Base-by-base conservation (phyloP, 2,113 vertebrate genomes). In the Sitta europaea region DNA sequence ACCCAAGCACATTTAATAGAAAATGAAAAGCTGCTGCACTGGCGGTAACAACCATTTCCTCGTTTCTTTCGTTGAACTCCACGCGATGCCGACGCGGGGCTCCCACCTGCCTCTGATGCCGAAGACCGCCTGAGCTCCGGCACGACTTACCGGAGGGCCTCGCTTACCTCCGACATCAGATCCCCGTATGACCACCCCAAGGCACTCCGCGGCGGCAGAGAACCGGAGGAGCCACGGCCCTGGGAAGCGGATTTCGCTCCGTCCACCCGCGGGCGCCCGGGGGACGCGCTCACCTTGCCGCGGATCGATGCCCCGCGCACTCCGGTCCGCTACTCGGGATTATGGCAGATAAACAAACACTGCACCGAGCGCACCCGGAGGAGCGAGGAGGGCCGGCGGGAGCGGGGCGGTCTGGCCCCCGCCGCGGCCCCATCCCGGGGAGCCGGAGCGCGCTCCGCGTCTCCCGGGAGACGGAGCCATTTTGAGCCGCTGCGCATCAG, bases 401-500 rank as follows among this genome's bases (percentile, higher is more conserved):
- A 19, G 57, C 16, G 35, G 36, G 58, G 88, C 79, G 20, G 8
- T 10, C 51, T 2, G 38, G 7, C 13, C 14, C 66, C 55, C 47
- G 28, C 45, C 45, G 47, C 86, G 8, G 31, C 8, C 33, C 23
- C 51, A 15, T n/a, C 40, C 62, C 53, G 27, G 45, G 29, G 38
- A 24, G 25, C 55, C 45, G 53, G 74, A 11, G 45, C 50, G 66
- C 89, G n/a, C 90, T 36, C 73, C 92, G 36, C 92, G 66, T 94
- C 74, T 82, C 92, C 90, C 58, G 50, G 86, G 94, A 83, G 85
- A 95, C 89, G 95, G 95, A 92, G 94, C 97, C 97, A 97, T 96
- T 94, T 97, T 97, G 97, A 94, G 84, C 55, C 92, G 92, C 88
- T 63, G 96, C 70, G 45, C 88, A 76, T 59, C 93, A 15, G n/a